These are phyloP conservation scores for Bemisia tabaci DNA, from an alignment of 1,140 invertebrate species.

Conservation along the genomic window DNA sequence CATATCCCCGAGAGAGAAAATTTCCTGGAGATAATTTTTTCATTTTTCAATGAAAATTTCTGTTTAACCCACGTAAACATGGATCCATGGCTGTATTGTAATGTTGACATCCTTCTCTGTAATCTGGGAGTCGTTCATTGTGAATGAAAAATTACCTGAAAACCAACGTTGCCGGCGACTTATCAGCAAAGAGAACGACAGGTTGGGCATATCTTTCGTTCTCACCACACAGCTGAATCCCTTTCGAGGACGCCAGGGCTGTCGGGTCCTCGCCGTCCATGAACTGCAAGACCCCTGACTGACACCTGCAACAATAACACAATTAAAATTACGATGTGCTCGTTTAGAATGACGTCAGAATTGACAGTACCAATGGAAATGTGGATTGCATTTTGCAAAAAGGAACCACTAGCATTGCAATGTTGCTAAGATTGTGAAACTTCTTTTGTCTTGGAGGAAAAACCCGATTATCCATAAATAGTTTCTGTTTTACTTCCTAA, in stretches of 20 bases:
- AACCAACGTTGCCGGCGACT: conserved; percentile 46
- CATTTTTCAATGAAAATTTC: not conserved
- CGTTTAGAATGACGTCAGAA: too few relatives aligned
- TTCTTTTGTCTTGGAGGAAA: too few relatives aligned
- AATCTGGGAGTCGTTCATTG: not conserved
- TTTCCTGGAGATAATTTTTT: not conserved
- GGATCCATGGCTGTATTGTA: too few relatives aligned
- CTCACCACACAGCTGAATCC: conserved; percentile 44
- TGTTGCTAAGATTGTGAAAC: too few relatives aligned
- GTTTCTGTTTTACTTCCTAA: too few relatives aligned
- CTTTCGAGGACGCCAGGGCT: conserved; percentile 21
- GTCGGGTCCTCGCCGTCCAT: conserved; percentile 39
- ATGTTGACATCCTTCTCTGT: too few relatives aligned
- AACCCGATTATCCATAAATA: too few relatives aligned
- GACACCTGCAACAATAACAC: conserved; percentile 41
- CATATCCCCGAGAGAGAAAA: not conserved
- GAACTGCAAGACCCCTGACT: conserved; percentile 52
- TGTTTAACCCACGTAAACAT: too few relatives aligned
- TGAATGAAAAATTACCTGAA: conserved; percentile 40
- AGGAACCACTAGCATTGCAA: too few relatives aligned
- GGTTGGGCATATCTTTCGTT: conserved; percentile 58
- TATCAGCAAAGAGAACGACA: conserved; percentile 58
- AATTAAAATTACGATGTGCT: conserved; percentile 9
- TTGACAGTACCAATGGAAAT: too few relatives aligned
- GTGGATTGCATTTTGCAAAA: too few relatives aligned